Evolutionary conservation across 1,140 invertebrate genomes (phyloP), one percentile per base, ranked within the genome.

Genomic region (Oppia nitens): DNA sequence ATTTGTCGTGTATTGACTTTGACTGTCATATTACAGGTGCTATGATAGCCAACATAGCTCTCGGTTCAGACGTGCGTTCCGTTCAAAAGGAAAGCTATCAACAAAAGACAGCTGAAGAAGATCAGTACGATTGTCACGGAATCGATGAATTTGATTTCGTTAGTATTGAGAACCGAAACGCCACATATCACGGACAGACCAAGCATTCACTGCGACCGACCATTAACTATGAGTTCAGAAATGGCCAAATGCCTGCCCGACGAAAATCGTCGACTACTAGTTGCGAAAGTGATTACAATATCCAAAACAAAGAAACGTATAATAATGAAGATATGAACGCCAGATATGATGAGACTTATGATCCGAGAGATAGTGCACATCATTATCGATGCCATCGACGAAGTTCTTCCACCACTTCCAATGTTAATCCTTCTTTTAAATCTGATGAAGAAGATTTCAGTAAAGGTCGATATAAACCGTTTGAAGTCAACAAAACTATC

Each of bases 11-110:
- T 40, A 40, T 89, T 59, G 86, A 92, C 69, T 71, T 84, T 67
- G 80, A 85, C 14, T 73, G 95, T 55, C 92, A 87, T 73, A 90
- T 92, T 69, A 87, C 92, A 72, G 86, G 85, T 26, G 83, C 87
- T 11, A 79, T 93, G 73, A 71, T 94, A 62, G 89, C 88, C 0
- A 81, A 85, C 23, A 83, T 95, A 14, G 87, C 83, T 0, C 83
- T 85, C 26, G 91, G 90, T 1, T 92, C 87, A 68, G 90, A 94
- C 74, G 82, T 96, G 24, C 77, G 87, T 65, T 77, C 89, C 67
- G 85, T 85, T 25, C 86, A 89, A 75, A 86, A 54, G 27, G 56
- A 87, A 3, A 78, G 79, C 57, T n/a, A n/a, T n/a, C n/a, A n/a
- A n/a, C 69, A 87, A 29, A 79, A 83, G 66, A 81, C 82, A 12